Base-by-base conservation (phyloP, 2,888 invertebrate species). In the Temnothorax rugatulus region DNA sequence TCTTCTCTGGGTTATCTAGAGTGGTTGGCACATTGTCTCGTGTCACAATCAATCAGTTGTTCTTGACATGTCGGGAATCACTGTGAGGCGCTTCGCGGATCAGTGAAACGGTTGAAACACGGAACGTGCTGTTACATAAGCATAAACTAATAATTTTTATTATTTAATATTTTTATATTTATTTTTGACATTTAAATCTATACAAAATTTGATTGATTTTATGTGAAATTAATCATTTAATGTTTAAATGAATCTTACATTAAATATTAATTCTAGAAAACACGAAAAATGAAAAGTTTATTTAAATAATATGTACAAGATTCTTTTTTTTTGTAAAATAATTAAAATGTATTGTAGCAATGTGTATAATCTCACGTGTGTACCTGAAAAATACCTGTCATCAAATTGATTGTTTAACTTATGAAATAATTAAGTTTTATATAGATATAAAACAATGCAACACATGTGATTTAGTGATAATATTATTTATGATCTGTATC, bases 1-100 rank as follows among this genome's bases (percentile, higher is more conserved):
- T 64, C 21, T 75, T 75, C 61, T 34, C 50, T 64, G 15, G 15
- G 34, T 61, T 75, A n/a, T 64, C 34, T 15, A 64, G 38, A 75
- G 44, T 25, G 47, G 15, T 63, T 76, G n/a, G n/a, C 21, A 21
- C 11, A 18, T 76, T 21, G 63, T 54, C 13, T 64, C n/a, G 18
- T 52, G 52, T 76, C 76, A 47, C 34, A 50, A 63, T 50, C 57
- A 57, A 47, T 68, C 44, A 54, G 66, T 77, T n/a, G 69, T 29
- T 68, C 68, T 34, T 79, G 44, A 69, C 18, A 15, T 57, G 25
- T 64, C 41, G 25, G 21, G 18, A n/a, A 79, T 11, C 4, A 5
- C 57, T 44, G n/a, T 9, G 11, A 57, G 9, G 47, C 9, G 29
- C 34, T 11, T 15, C 29, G 29, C 7, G 18, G 18, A 38, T 50